A percentile compares a stretch with the other conserved stretches of the same genome.
phyloP scores from a whole-genome alignment of 2,797 vertebrate species.

The Sebastes miniatus region DNA sequence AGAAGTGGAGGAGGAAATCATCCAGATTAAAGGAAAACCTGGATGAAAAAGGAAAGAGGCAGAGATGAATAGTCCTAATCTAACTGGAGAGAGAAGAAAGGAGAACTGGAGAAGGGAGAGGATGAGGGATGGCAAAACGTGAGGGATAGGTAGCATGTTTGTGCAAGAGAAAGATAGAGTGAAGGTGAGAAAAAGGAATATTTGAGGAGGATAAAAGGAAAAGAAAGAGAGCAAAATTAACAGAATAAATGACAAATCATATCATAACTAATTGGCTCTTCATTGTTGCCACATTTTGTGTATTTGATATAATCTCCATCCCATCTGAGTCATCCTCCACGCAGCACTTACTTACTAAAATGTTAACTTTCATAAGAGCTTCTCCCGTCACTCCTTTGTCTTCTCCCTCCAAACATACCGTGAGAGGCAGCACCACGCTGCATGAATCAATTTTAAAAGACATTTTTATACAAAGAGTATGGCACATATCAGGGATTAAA shows the following conservation, averaged over 20 bases:
- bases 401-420: constrained; percentile 10
- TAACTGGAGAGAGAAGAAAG: background rate
- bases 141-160: background rate
- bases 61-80: background rate
- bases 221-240: background rate
- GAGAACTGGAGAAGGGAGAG: background rate
- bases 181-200: background rate
- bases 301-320: background rate
- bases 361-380: constrained; percentile 36
- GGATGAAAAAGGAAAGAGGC: background rate
- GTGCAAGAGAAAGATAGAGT: background rate
- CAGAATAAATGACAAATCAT: background rate
- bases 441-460: constrained; percentile 57
- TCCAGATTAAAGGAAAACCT: constrained; percentile 3
- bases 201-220: background rate
- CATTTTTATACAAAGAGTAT: constrained; percentile 44
- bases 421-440: constrained; percentile 52
- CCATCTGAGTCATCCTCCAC: background rate
- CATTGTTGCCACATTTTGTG: background rate
- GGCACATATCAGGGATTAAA: constrained; percentile 61
- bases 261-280: background rate
- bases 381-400: constrained; percentile 45
- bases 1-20: background rate
- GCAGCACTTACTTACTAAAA: constrained; percentile 1
- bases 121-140: background rate